Evolutionary conservation across 2,113 vertebrate genomes (phyloP), one percentile per base, ranked within the genome.

Genomic region (Caracal caracal): DNA sequence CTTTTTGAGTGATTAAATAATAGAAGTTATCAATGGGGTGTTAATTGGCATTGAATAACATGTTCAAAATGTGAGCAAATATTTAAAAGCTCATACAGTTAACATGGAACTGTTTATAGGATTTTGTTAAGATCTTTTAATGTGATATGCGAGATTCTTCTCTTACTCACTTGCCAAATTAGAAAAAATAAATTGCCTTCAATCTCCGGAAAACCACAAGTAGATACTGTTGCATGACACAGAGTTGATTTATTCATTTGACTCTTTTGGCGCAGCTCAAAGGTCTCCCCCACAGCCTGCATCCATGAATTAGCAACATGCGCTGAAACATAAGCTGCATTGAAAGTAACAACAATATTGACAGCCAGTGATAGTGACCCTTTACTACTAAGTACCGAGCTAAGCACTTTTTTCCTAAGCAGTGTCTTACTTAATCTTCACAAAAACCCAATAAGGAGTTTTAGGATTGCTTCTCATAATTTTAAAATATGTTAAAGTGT

Each of bases 1-100:
- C 68, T 84, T 96, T 94, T 61, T 70, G 59, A 63, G 35, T 88
- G 92, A 84, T 66, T 94, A 22, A 61, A 43, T 83, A 37, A 73
- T 82, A 47, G 71, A 37, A 73, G 37, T 63, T 30, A 83, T 76
- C 53, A 40, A 12, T 90, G 63, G 33, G 26, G 22, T 51, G 9
- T 81, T 83, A 71, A 43, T 2, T 80, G 16, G n/a, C 53, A 0
- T 70, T 73, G 4, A 66, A 56, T 47, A 71, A 75, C 61, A 5
- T 93, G 12, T 79, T 90, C 70, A 90, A 95, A 91, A n/a, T 65
- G 28, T 26, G 68, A 51, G 22, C 15, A 90, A 49, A 61, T 87
- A 83, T 76, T 65, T 81, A 35, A 47, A 95, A 85, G 35, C 59
- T 66, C 24, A 47, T 43, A 78, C 33, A 81, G 40, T 93, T 68